Evolutionary conservation across 2,888 invertebrate species (phyloP).

Genomic region (Hyppa rectilinea): DNA sequence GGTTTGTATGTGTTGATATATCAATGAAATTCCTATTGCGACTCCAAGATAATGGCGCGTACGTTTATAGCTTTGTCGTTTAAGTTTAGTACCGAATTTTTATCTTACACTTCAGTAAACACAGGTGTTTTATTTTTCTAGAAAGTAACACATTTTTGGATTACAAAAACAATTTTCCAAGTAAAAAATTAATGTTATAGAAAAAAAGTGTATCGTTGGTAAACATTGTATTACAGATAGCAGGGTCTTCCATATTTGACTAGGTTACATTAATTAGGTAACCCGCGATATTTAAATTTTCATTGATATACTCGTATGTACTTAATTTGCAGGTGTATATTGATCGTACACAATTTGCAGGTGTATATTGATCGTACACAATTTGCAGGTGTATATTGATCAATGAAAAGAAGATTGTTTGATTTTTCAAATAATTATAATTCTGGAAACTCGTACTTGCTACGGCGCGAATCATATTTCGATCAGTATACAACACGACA

Average conservation of each 20-base stretch:
- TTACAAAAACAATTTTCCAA: background rate
- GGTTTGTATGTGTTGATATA: too few species aligned
- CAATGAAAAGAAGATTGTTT: too few species aligned
- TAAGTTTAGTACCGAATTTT: background rate
- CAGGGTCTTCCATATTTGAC: background rate
- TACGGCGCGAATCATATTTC: too few species aligned
- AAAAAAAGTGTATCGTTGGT: background rate
- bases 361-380: too few species aligned
- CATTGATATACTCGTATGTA: too few species aligned
- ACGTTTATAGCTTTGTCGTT: constrained; percentile 1
- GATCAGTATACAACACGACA: too few species aligned
- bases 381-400: too few species aligned
- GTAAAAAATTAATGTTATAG: background rate
- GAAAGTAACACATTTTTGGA: background rate
- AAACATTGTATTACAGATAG: background rate
- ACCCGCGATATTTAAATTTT: too few species aligned
- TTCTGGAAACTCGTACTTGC: too few species aligned
- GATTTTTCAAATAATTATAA: too few species aligned
- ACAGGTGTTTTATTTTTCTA: background rate
- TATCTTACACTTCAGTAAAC: background rate
- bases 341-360: too few species aligned
- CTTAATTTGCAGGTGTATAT: too few species aligned
- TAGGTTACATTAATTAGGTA: background rate
- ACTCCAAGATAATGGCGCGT: constrained; percentile 20
- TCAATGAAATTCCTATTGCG: constrained; percentile 51